Percentiles rank a stretch among this genome's conserved stretches.
Evolutionary conservation across 2,888 invertebrate species (phyloP).

Genomic region (Heteromurus nitidus): DNA sequence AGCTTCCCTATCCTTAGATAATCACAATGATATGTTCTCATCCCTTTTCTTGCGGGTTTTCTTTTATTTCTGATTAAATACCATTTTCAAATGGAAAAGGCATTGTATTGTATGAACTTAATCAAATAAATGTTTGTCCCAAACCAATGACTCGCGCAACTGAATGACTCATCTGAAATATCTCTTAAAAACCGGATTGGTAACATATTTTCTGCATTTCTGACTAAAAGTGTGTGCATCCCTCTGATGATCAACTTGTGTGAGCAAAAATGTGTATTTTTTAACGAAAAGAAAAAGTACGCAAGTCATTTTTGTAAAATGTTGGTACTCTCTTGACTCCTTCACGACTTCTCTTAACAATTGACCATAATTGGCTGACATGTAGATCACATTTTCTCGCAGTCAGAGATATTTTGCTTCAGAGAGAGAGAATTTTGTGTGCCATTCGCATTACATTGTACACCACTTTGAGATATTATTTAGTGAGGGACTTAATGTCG

Average conservation of each 20-base stretch:
- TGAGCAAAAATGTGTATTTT: neutral
- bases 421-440: neutral
- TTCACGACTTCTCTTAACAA: conserved; percentile 55
- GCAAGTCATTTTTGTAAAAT: neutral
- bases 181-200: conserved; percentile 58
- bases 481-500: neutral
- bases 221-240: conserved; percentile 12
- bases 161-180: conserved; percentile 37
- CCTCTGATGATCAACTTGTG: neutral
- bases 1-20: too few species aligned
- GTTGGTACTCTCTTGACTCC: conserved; percentile 7
- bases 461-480: neutral
- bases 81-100: neutral
- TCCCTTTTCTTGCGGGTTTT: neutral
- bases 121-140: conserved; percentile 17
- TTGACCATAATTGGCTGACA: conserved; percentile 54
- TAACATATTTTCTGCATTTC: conserved; percentile 40
- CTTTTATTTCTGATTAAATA: neutral
- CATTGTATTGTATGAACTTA: conserved; percentile 15
- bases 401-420: neutral
- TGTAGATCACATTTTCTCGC: conserved; percentile 41
- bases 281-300: neutral
- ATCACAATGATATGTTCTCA: too few species aligned
- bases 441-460: neutral
- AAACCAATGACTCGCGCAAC: conserved; percentile 5